These are phyloP conservation scores for Pterostichus niger DNA, from an alignment of 2,888 invertebrate species.

Conservation along the genomic window DNA sequence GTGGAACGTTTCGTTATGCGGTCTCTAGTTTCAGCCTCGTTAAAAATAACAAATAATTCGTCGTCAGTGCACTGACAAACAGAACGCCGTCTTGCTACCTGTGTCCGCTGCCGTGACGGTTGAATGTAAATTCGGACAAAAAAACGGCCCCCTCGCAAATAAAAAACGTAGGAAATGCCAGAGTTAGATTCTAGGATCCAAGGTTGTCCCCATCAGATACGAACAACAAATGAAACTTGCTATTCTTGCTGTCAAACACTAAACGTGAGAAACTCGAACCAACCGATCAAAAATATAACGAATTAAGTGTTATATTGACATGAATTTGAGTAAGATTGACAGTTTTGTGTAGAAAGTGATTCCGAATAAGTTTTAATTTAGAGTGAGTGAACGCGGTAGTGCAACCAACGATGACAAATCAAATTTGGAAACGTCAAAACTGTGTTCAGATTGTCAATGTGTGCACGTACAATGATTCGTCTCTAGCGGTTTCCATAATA, in stretches of 20 bases:
- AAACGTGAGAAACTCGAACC: constrained; percentile 42
- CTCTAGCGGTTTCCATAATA: constrained; percentile 65
- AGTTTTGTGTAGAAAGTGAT: constrained; percentile 4
- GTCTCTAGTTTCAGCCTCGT: constrained; percentile 47
- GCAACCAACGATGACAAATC: constrained; percentile 48
- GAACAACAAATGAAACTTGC: constrained; percentile 41
- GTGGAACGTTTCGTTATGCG: constrained; percentile 40
- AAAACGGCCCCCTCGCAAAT: constrained; percentile 53
- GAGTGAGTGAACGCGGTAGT: neutral
- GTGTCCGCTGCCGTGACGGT: constrained; percentile 59
- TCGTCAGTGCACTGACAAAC: constrained; percentile 42
- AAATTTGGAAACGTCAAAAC: constrained; percentile 47
- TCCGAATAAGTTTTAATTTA: constrained; percentile 26
- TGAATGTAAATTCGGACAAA: constrained; percentile 61
- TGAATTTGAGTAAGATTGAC: constrained; percentile 31
- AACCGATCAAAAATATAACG: constrained; percentile 25
- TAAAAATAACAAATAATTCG: constrained; percentile 58
- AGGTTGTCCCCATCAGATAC: constrained; percentile 45
- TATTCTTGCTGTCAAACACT: constrained; percentile 30
- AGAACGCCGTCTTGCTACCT: constrained; percentile 60
- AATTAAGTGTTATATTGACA: constrained; percentile 39
- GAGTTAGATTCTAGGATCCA: constrained; percentile 25
- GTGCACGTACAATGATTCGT: constrained; percentile 33
- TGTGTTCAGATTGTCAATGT: constrained; percentile 37
- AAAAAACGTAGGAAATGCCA: constrained; percentile 63